A percentile compares a stretch with the other conserved stretches of the same genome.
These are phyloP conservation scores for Physeter macrocephalus DNA, from an alignment of 2,113 vertebrate species.

Conservation along the genomic window DNA sequence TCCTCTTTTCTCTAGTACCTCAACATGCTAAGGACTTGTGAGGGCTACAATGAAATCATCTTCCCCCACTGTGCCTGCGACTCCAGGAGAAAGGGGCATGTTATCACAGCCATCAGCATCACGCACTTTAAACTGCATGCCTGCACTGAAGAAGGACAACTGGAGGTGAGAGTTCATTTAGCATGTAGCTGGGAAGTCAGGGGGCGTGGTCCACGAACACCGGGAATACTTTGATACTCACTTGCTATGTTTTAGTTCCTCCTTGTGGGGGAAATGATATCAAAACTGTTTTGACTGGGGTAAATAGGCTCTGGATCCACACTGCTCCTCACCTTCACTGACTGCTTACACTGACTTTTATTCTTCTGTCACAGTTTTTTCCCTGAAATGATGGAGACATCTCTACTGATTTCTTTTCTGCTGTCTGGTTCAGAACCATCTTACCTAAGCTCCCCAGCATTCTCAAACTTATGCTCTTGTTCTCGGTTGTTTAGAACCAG, in stretches of 20 bases:
- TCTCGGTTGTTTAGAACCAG: constrained; percentile 86
- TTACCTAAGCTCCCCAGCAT: background rate
- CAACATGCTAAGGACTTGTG: constrained; percentile 92
- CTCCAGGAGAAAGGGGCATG: constrained; percentile 94
- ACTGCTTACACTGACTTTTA: background rate
- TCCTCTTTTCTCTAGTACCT: constrained; percentile 84
- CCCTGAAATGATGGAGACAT: background rate
- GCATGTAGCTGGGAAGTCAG: fast-evolving
- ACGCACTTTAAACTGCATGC: constrained; percentile 96
- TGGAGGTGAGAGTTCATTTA: constrained; percentile 84
- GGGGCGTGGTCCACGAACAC: fast-evolving
- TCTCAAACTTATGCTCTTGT: background rate
- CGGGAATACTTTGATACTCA: fast-evolving
- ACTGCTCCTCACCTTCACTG: background rate
- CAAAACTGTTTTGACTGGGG: background rate
- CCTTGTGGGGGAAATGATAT: background rate
- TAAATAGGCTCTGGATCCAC: too few species aligned
- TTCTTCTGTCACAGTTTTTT: background rate
- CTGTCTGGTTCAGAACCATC: background rate
- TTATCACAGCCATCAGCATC: constrained; percentile 95
- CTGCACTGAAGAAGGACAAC: constrained; percentile 94
- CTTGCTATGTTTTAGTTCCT: background rate
- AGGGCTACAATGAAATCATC: constrained; percentile 95
- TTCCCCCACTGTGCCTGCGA: constrained; percentile 98
- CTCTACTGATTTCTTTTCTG: background rate